Conservation (phyloP, 2,113 vertebrate genomes). For the Baryphthengus martii region DNA sequence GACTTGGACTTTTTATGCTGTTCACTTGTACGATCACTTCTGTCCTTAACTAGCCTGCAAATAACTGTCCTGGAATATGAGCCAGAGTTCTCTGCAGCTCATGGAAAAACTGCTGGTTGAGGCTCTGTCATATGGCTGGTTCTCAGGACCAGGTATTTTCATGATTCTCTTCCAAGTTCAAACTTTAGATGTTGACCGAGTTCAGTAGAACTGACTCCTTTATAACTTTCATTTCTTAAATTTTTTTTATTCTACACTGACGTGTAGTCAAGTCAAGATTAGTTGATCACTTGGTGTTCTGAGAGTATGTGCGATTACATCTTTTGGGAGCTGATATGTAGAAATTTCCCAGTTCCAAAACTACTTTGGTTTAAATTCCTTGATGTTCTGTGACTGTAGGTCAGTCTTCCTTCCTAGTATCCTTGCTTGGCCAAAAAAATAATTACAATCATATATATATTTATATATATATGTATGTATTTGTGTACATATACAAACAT, state of each 20-base stretch:
- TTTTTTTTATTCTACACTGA: background rate
- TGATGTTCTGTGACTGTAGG: background rate
- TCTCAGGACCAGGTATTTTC: background rate
- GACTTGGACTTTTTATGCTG: background rate
- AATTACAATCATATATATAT: background rate
- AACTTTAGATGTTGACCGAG: background rate
- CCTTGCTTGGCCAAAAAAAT: background rate
- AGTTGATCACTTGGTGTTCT: background rate
- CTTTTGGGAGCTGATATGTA: background rate
- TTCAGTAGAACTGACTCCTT: background rate
- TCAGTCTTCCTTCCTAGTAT: background rate
- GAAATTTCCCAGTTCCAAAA: background rate
- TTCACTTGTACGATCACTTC: background rate
- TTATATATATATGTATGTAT: background rate
- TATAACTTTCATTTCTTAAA: background rate
- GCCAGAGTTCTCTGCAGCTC: background rate
- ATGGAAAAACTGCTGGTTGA: background rate
- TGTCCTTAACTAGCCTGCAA: constrained; percentile 35
- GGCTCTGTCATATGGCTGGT: background rate
- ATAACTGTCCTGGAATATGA: background rate
- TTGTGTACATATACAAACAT: background rate
- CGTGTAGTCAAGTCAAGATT: background rate
- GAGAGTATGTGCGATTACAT: background rate
- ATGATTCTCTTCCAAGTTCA: background rate
- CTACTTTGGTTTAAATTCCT: background rate